Base-by-base conservation (phyloP, 2,888 invertebrate species). In the Vesta saturnalis region DNA sequence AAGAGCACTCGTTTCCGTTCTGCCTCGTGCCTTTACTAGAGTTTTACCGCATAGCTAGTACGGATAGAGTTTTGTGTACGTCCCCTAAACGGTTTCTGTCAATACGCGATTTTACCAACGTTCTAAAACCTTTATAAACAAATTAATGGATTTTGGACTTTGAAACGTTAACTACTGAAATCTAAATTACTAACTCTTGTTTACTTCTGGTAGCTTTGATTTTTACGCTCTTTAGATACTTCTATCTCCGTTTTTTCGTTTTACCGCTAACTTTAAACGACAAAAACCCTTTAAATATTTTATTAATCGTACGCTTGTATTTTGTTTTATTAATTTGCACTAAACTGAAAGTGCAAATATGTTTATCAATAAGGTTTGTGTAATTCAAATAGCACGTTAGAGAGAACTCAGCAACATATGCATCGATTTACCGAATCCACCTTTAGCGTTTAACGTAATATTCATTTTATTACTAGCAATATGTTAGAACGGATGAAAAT, bases 1-100 rank as follows among this genome's bases (percentile, higher is more conserved):
- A 62, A 73, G 73, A 60, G 66, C 69, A 69, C 72, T 67, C 71
- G 46, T 66, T 52, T 56, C 64, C 49, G 67, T 47, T 67, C 58
- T 46, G 57, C 61, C 52, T 57, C 64, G 19, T 47, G 55, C 65
- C 35, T 65, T 63, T 49, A 47, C 67, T 39, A n/a, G 58, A 58
- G 63, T 63, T 61, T 54, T 54, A 54, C 60, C 64, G 64, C 59
- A 62, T 59, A 22, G 47, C 54, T 21, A 56, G 49, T 43, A 57
- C 46, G 30, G 52, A 59, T 21, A 56, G 21, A 16, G 62, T 56
- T 61, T 66, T 66, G 47, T 65, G 59, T 22, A 46, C 67, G 43
- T 56, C 58, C 61, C 23, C 55, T 52, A 57, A 52, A 43, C 61
- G 58, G 60, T 43, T 61, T 60, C 52, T 60, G 61, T 69, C 64